phyloP scores from a whole-genome alignment of 2,888 invertebrate species.

The Empis stercorea region DNA sequence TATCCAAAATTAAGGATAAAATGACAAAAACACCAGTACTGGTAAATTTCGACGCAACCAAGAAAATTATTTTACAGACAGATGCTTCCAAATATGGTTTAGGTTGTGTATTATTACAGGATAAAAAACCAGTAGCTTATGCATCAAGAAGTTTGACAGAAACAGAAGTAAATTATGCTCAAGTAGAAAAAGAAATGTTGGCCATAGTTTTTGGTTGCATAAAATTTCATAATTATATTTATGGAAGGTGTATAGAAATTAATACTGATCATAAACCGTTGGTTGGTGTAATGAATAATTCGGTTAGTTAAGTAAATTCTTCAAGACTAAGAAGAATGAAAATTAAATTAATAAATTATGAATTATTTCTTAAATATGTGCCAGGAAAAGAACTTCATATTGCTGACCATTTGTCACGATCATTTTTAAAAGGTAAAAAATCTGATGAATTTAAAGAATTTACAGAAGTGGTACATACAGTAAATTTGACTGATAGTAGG shows the following conservation, averaged over 20 bases:
- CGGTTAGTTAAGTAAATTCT: slow-evolving; percentile 11
- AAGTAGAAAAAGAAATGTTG: slow-evolving; percentile 2
- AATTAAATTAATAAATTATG: slow-evolving; percentile 16
- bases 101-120: slow-evolving; percentile 8
- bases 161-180: slow-evolving; percentile 4
- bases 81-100: slow-evolving; percentile 2
- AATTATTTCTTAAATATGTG: slow-evolving; percentile 13
- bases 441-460: neutral
- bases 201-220: slow-evolving; percentile 4
- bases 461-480: slow-evolving; percentile 5
- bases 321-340: slow-evolving; percentile 17
- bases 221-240: slow-evolving; percentile 19
- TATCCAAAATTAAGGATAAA: neutral
- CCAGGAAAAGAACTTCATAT: slow-evolving; percentile 15
- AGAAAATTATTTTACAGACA: slow-evolving; percentile 5
- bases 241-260: slow-evolving; percentile 18
- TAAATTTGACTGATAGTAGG: slow-evolving; percentile 5
- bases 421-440: neutral
- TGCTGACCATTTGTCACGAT: slow-evolving; percentile 11
- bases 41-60: neutral
- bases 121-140: neutral
- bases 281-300: slow-evolving; percentile 12
- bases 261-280: slow-evolving; percentile 15
- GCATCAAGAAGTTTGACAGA: slow-evolving; percentile 5
- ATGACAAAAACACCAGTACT: neutral